phyloP scores from a whole-genome alignment of 2,888 invertebrate species.

The Chymomyza fuscimana region DNA sequence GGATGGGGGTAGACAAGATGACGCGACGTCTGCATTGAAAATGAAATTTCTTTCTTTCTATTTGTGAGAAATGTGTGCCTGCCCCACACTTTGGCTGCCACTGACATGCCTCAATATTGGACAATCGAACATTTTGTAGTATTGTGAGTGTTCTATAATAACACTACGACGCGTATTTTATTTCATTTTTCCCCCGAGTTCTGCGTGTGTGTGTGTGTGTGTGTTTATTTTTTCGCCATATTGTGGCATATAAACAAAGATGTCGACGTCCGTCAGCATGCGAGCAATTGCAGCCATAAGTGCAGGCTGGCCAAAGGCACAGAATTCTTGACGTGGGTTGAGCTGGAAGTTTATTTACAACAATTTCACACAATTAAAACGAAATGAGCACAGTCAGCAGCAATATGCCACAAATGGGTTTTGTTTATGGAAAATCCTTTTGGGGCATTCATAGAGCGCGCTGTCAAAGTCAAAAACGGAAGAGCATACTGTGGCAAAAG shows the following conservation, averaged over 20 bases:
- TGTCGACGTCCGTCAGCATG: conserved; percentile 1
- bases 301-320: conserved; percentile 33
- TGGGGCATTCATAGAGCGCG: not conserved
- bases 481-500: not conserved
- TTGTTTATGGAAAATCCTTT: not conserved
- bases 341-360: conserved; percentile 44
- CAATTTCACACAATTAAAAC: conserved; percentile 71
- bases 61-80: not conserved
- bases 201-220: conserved; percentile 19
- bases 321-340: conserved; percentile 30
- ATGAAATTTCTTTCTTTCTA: conserved; percentile 43
- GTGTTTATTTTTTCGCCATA: conserved; percentile 62
- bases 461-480: not conserved
- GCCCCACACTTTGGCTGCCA: conserved; percentile 54
- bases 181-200: not conserved
- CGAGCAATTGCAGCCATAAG: conserved; percentile 26
- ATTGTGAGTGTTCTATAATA: conserved; percentile 18
- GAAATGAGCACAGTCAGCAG: conserved; percentile 57
- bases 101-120: conserved; percentile 53
- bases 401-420: not conserved
- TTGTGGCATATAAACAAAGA: conserved; percentile 54
- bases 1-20: conserved; percentile 27
- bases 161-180: not conserved
- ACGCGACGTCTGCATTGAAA: conserved; percentile 37
- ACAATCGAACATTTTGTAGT: conserved; percentile 54